Percentiles rank a stretch among this genome's conserved stretches.
Evolutionary conservation across 1,140 invertebrate genomes (phyloP).

Genomic region (Chymomyza costata): DNA sequence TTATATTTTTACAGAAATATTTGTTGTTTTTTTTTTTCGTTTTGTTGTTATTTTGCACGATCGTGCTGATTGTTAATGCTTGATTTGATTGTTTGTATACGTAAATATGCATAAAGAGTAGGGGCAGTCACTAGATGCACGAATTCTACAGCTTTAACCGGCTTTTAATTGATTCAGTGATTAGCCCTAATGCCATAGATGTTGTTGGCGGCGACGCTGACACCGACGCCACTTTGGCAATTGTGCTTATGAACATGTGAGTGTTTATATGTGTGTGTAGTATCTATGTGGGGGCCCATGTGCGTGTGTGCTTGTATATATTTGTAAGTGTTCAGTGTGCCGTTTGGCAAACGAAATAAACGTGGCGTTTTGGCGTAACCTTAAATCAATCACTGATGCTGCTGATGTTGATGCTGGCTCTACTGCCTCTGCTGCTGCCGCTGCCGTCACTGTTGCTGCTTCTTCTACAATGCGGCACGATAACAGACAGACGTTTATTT

Average conservation of each 20-base stretch:
- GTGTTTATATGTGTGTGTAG: constrained; percentile 2
- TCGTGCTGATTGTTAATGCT: constrained; percentile 60
- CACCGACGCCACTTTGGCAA: constrained; percentile 17
- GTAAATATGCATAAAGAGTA: constrained; percentile 49
- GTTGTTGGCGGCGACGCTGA: too few relatives aligned
- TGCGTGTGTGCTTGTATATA: constrained; percentile 7
- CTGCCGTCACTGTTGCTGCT: too few relatives aligned
- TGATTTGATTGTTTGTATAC: constrained; percentile 66
- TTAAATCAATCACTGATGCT: constrained; percentile 69
- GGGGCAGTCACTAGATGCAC: constrained; percentile 29
- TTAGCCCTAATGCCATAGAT: constrained; percentile 14
- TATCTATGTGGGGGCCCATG: not conserved
- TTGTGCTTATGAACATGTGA: not conserved
- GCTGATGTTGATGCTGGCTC: too few relatives aligned
- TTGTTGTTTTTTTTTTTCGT: constrained; percentile 16
- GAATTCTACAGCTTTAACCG: too few relatives aligned
- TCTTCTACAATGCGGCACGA: too few relatives aligned
- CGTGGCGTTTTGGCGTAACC: constrained; percentile 58
- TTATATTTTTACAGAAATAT: constrained; percentile 11
- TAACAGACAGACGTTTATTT: too few relatives aligned
- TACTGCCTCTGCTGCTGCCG: constrained; percentile 12
- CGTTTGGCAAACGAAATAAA: constrained; percentile 46
- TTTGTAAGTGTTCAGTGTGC: constrained; percentile 4
- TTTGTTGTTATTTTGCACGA: constrained; percentile 37
- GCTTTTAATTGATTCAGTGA: constrained; percentile 8